These are phyloP conservation scores for Zingel zingel DNA, from an alignment of 2,113 vertebrate genomes.

Conservation along the genomic window DNA sequence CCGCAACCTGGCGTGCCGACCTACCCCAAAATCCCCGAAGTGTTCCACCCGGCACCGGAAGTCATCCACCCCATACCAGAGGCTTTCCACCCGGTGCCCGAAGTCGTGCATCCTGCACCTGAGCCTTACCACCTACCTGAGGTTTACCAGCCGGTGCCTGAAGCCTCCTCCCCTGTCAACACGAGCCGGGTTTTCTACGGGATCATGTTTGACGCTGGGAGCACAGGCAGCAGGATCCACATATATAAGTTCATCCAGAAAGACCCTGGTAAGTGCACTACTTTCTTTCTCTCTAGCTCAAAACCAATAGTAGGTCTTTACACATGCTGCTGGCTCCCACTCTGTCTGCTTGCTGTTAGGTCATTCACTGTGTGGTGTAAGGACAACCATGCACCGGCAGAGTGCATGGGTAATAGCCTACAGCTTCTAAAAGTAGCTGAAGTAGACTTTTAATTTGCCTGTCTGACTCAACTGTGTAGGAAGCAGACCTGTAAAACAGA, in stretches of 20 bases:
- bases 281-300: slow-evolving; percentile 4
- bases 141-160: slow-evolving; percentile 10
- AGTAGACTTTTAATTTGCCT: slow-evolving; percentile 62
- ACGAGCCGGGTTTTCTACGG: slow-evolving; percentile 89
- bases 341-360: slow-evolving; percentile 61
- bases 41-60: slow-evolving; percentile 72
- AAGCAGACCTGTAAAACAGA: slow-evolving; percentile 47
- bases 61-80: slow-evolving; percentile 73
- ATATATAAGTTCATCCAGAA: slow-evolving; percentile 97
- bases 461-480: slow-evolving; percentile 71
- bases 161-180: slow-evolving; percentile 75
- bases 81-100: slow-evolving; percentile 71
- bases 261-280: slow-evolving; percentile 85
- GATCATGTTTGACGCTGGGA: slow-evolving; percentile 98
- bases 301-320: slow-evolving; percentile 17
- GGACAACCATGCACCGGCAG: slow-evolving; percentile 62
- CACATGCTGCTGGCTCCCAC: slow-evolving; percentile 65
- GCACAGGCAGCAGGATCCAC: slow-evolving; percentile 97
- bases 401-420: slow-evolving; percentile 37
- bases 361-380: slow-evolving; percentile 74
- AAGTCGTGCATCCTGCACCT: slow-evolving; percentile 72
- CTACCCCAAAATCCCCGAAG: slow-evolving; percentile 65
- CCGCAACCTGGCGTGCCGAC: slow-evolving; percentile 53
- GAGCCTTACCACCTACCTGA: slow-evolving; percentile 58
- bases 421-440: slow-evolving; percentile 63